A percentile compares a stretch with the other conserved stretches of the same genome.
These are phyloP conservation scores for Thalassoma bifasciatum DNA, from an alignment of 2,113 vertebrate genomes.

Conservation along the genomic window DNA sequence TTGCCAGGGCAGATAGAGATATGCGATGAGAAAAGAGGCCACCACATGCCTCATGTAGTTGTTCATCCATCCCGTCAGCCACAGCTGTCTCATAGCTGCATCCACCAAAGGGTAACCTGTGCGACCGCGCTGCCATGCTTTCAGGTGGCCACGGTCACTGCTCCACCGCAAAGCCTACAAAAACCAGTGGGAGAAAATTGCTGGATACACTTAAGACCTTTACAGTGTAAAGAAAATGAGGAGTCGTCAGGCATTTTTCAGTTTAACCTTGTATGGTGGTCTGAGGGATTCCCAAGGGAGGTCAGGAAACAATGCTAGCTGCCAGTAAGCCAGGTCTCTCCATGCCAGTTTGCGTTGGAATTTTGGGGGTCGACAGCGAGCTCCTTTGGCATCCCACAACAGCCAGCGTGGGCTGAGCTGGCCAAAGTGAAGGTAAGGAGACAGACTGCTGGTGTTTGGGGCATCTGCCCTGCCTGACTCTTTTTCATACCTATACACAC, in stretches of 20 bases:
- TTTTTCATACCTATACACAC: conserved; percentile 80
- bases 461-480: conserved; percentile 79
- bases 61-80: conserved; percentile 82
- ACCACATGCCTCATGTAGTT: conserved; percentile 82
- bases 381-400: conserved; percentile 76
- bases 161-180: conserved; percentile 76
- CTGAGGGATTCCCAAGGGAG: conserved; percentile 81
- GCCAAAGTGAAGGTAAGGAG: conserved; percentile 84
- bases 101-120: conserved; percentile 81
- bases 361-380: conserved; percentile 72
- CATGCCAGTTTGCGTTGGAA: conserved; percentile 82
- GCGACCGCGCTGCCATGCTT: conserved; percentile 78
- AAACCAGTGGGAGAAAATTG: not conserved
- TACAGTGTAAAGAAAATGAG: rapidly evolving
- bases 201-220: not conserved
- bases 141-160: conserved; percentile 65
- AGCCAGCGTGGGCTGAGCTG: conserved; percentile 81
- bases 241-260: not conserved
- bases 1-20: conserved; percentile 81
- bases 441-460: conserved; percentile 81
- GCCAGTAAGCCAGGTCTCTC: conserved; percentile 83
- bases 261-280: conserved; percentile 77
- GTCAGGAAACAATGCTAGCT: conserved; percentile 80
- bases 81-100: conserved; percentile 83
- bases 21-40: conserved; percentile 82